Base-by-base conservation (phyloP, 2,888 invertebrate genomes). In the Adelphocoris suturalis region DNA sequence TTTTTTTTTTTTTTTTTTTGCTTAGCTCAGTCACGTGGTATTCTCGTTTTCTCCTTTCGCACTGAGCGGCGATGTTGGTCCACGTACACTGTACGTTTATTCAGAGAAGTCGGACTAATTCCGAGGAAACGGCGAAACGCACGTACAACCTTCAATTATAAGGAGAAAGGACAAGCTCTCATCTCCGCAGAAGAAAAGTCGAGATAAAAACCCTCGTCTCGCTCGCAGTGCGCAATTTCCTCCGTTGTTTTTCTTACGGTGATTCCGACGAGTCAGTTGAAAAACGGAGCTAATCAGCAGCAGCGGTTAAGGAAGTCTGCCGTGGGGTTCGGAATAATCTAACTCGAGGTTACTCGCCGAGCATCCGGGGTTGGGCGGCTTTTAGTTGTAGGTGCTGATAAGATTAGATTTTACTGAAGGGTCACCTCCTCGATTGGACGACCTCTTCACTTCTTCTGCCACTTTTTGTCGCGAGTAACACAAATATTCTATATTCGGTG, bases 251-350 rank as follows among this genome's bases (percentile, higher is more conserved):
- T 23, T 19, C 68, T 68, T 68, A 27, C 68, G 16, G 52, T 52
- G 68, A 68, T 68, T 68, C 68, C 27, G 46, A 46, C 37, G 78
- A 46, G 14, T 46, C 78, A 46, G 78, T 47, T 78, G 78, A 78
- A 47, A 47, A 78, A 78, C 46, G 78, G 76, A 46, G 37, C 78
- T 78, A 78, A 78, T 78, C 78, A 78, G 78, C 78, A 78, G 46
- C 78, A 46, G 46, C 78, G 46, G 46, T 78, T 78, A 78, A 78
- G 68, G 68, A 68, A 68, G 68, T 68, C 68, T 23, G 23, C 46
- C 9, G 78, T 78, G 9, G 37, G 78, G 14, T 47, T 16, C 14
- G 78, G 37, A 46, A 78, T 78, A 76, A 76, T 76, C 27, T 57
- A n/a, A 57, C 57, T 76, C 28, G 76, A 28, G 13, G 47, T 46